A percentile compares a stretch with the other conserved stretches of the same genome.
Evolutionary conservation across 2,797 vertebrate genomes (phyloP).

Genomic region (Menidia menidia): DNA sequence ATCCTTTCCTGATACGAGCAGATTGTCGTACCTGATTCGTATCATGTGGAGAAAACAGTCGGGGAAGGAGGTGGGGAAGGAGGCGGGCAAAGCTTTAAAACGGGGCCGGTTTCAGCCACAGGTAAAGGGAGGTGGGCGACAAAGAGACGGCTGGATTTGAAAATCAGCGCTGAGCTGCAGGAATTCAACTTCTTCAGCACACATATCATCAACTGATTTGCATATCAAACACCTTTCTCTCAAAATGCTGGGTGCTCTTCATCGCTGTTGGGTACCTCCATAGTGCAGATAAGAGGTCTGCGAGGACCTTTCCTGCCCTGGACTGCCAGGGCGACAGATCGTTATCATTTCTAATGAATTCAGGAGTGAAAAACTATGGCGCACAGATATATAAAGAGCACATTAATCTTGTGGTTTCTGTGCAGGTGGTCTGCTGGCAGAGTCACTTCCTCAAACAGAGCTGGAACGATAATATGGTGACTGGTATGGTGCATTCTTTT

Average conservation of each 20-base stretch:
- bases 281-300: constrained; percentile 58
- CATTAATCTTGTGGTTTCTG: constrained; percentile 49
- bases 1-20: constrained; percentile 13
- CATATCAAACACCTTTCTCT: constrained; percentile 35
- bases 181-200: constrained; percentile 3
- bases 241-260: constrained; percentile 5
- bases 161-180: constrained; percentile 38
- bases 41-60: constrained; percentile 1
- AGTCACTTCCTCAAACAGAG: constrained; percentile 11
- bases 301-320: constrained; percentile 61
- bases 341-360: constrained; percentile 73
- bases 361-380: constrained; percentile 40
- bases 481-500: background rate
- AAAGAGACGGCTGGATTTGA: background rate
- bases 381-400: constrained; percentile 46
- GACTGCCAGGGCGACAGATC: constrained; percentile 62
- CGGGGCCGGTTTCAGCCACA: background rate
- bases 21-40: constrained; percentile 5
- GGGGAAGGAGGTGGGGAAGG: background rate
- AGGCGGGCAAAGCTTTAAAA: constrained; percentile 11
- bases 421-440: constrained; percentile 51
- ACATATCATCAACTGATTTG: constrained; percentile 26
- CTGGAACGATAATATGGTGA: constrained; percentile 7
- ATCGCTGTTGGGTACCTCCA: constrained; percentile 27
- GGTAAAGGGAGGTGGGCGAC: constrained; percentile 12